Conservation (phyloP, 2,113 vertebrate genomes). For the Phoxinus phoxinus region DNA sequence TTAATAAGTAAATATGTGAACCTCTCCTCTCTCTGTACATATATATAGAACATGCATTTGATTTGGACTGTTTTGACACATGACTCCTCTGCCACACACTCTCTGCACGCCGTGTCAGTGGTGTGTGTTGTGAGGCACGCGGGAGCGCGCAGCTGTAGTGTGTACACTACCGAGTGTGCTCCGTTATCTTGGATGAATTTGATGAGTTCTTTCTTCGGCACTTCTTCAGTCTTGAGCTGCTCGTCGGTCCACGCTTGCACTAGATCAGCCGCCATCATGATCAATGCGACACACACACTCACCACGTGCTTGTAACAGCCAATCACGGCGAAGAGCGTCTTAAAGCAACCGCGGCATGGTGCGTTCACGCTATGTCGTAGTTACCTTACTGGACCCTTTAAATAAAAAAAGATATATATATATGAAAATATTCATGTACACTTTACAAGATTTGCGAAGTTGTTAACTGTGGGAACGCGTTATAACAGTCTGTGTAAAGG, state of each 20-base stretch:
- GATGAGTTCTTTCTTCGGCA: slow-evolving; percentile 93
- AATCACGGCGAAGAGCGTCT: not conserved
- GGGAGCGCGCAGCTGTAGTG: fast-evolving
- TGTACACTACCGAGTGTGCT: slow-evolving; percentile 83
- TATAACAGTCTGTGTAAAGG: no score
- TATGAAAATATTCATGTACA: no score
- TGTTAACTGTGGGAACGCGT: no score
- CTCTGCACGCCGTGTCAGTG: not conserved
- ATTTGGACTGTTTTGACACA: no score
- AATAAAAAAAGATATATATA: no score
- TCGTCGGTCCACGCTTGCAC: slow-evolving; percentile 86
- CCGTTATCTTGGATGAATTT: slow-evolving; percentile 92
- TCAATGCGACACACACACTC: not conserved
- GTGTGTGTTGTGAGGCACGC: no score
- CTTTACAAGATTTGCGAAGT: no score
- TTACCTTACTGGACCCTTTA: no score
- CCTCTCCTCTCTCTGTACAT: no score
- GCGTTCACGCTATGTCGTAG: no score
- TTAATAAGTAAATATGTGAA: no score
- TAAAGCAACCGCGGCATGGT: not conserved
- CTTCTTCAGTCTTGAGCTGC: slow-evolving; percentile 89
- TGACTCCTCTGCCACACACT: not conserved
- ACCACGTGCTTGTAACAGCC: not conserved
- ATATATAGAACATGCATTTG: no score
- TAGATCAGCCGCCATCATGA: slow-evolving; percentile 77